Conservation (phyloP, 2,888 invertebrate species). For the Margaritifera margaritifera region DNA sequence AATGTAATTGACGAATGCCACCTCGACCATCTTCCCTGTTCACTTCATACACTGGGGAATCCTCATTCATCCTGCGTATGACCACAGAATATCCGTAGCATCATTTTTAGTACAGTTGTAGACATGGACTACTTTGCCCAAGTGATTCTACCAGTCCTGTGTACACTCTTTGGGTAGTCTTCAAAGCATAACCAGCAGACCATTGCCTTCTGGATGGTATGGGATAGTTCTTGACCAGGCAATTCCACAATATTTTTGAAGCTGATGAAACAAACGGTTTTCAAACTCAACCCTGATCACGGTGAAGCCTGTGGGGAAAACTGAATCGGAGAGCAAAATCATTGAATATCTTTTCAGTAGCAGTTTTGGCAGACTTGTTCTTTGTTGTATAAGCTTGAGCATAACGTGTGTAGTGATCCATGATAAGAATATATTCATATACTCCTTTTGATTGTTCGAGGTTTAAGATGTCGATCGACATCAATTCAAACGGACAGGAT, state of each 20-base stretch:
- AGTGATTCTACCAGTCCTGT: constrained; percentile 21
- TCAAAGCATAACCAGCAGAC: constrained; percentile 7
- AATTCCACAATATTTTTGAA: constrained; percentile 15
- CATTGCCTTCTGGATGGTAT: constrained; percentile 11
- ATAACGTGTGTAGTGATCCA: constrained; percentile 27
- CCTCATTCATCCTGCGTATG: constrained; percentile 4
- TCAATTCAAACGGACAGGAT: constrained; percentile 4
- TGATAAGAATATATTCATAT: constrained; percentile 26
- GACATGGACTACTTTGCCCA: constrained; percentile 22
- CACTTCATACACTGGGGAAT: constrained; percentile 23
- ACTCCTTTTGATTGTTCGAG: constrained; percentile 24
- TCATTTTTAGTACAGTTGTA: constrained; percentile 19
- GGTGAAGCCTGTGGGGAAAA: constrained; percentile 22
- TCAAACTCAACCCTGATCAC: constrained; percentile 34
- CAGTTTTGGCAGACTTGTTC: constrained; percentile 21
- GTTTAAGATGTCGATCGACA: constrained; percentile 31
- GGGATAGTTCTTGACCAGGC: constrained; percentile 17
- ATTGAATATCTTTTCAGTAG: constrained; percentile 28
- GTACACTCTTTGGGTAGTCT: constrained; percentile 11
- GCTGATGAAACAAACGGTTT: constrained; percentile 21
- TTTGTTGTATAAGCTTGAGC: constrained; percentile 22
- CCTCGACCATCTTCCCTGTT: constrained; percentile 5
- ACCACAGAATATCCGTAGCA: constrained; percentile 18
- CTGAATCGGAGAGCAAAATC: constrained; percentile 23
- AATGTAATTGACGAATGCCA: constrained; percentile 2